Base-by-base conservation (phyloP, 2,888 invertebrate species). In the Pandemis cinnamomeana region DNA sequence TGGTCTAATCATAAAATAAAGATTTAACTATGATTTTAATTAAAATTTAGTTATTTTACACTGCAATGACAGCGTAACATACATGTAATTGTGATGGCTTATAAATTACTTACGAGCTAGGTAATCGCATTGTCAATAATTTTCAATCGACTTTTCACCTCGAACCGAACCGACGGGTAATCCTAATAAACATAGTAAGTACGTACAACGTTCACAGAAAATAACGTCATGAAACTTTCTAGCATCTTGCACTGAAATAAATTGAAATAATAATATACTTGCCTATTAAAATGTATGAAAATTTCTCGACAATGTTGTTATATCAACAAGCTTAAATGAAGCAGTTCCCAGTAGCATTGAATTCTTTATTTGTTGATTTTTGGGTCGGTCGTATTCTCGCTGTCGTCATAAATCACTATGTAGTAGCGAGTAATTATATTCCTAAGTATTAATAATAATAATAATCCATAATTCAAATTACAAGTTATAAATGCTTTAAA, bases 401-500 rank as follows among this genome's bases (percentile, higher is more conserved):
- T 13, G 20, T 63, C 53, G 53, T 62, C 51, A 51, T n/a, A 55
- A 44, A 51, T 44, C 51, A 71, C 27, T 55, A 20, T 63, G 63
- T 44, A 71, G 51, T 20, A 55, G 20, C 41, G 51, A 51, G 10
- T 67, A 53, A 27, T 48, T 58, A 15, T 44, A 44, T n/a, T 58
- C 58, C 46, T 68, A 61, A 55, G 36, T 53, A 60, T 44, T 67
- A 67, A 72, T 51, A 55, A 55, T 61, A 74, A 11, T 67, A 55
- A 55, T 61, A 74, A 11, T 67, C 51, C 53, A 51, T 61, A 53
- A 13, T 72, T 11, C 66, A 70, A 36, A 55, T 67, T 74, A 74
- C 60, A 71, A 64, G 41, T 48, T 44, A 74, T 77, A 79, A 77
- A 77, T 81, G 78, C 77, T 75, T 53, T 73, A 75, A 76, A 86